Conservation (phyloP, 2,888 invertebrate species). For the Tenthredo scrophulariae region DNA sequence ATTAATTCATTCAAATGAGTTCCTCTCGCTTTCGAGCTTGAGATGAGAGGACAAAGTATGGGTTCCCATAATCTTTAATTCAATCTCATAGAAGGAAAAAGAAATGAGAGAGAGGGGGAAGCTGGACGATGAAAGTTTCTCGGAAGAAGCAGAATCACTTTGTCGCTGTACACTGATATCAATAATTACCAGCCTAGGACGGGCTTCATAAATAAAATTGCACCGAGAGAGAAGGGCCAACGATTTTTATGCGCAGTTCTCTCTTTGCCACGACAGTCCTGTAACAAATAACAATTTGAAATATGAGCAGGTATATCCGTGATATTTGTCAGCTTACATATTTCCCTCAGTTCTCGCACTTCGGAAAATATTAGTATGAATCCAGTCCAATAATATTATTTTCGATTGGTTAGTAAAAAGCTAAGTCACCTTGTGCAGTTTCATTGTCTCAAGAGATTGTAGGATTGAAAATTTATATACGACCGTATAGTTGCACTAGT, state of each 20-base stretch:
- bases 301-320: not conserved
- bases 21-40: not conserved
- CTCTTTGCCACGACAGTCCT: not conserved
- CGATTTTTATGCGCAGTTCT: not conserved
- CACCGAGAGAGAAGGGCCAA: not conserved
- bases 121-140: not conserved
- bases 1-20: constrained; percentile 42
- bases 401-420: not conserved
- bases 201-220: not conserved
- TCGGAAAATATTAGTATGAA: not conserved
- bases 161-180: constrained; percentile 10
- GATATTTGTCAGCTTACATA: not conserved
- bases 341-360: not conserved
- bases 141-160: not conserved
- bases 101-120: not conserved
- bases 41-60: not conserved
- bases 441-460: not conserved
- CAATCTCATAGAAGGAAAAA: not conserved
- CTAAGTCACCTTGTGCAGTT: not conserved
- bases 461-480: constrained; percentile 16
- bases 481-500: constrained; percentile 26
- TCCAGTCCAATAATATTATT: not conserved
- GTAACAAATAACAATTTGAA: not conserved
- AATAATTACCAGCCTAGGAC: not conserved
- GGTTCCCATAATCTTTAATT: constrained; percentile 6